Conservation (phyloP, 92 coral and sea anemone species). For the Zoanthus sansibaricus region DNA sequence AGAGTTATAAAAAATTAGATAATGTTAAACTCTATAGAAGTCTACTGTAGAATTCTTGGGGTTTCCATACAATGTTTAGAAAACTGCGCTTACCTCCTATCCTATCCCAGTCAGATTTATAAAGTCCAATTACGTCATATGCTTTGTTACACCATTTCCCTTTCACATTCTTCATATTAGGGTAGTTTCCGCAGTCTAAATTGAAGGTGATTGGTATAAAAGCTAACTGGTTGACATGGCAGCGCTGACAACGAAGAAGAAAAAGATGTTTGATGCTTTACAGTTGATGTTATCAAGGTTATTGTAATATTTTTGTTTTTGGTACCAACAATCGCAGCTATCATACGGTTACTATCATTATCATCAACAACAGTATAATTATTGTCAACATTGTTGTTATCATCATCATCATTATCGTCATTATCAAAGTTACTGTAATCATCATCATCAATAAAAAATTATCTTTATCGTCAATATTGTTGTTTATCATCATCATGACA, state of each 20-base stretch:
- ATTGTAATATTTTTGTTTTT: not conserved
- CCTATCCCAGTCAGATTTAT: slow-evolving; percentile 76
- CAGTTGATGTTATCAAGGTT: not conserved
- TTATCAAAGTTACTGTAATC: too few species aligned
- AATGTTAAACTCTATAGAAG: too few species aligned
- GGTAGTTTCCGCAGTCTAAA: slow-evolving; percentile 73
- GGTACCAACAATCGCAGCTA: not conserved
- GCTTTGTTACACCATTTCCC: slow-evolving; percentile 74
- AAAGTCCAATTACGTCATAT: slow-evolving; percentile 78
- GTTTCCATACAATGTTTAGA: too few species aligned
- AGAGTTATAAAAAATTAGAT: too few species aligned
- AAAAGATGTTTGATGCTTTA: not conserved
- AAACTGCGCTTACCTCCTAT: slow-evolving; percentile 59
- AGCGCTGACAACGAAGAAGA: slow-evolving; percentile 51
- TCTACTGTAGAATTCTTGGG: too few species aligned
- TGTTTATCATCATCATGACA: too few species aligned
- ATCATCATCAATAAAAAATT: too few species aligned
- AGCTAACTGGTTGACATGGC: slow-evolving; percentile 64
- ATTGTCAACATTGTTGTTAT: too few species aligned
- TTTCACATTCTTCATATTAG: slow-evolving; percentile 47
- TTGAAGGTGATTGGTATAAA: slow-evolving; percentile 71
- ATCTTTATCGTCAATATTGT: too few species aligned
- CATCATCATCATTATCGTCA: too few species aligned
- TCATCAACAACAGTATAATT: too few species aligned
- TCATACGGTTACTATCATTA: not conserved